Base-by-base conservation (phyloP, 1,140 invertebrate species). In the Drosophila miranda region DNA sequence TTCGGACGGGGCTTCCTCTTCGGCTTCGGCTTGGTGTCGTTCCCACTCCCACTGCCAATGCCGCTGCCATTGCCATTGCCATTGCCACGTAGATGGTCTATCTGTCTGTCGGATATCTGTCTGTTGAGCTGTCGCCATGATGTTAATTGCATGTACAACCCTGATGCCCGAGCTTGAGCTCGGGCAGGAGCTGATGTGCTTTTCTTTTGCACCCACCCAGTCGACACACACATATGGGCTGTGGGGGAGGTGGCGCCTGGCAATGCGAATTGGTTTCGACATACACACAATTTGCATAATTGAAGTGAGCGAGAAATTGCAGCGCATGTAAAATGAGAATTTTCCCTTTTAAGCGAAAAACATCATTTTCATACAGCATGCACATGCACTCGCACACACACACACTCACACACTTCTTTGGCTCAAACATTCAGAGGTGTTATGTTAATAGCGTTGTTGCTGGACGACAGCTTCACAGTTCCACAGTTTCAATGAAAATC, bases 281-380 rank as follows among this genome's bases (percentile, higher is more conserved):
- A 81, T 81, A 86, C 82, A 87, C 61, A 87, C 82, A 77, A 84
- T 84, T 84, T 84, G 74, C 81, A 84, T 84, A 84, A 84, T 84
- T 84, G 81, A 84, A 84, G 81, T 78, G 81, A 81, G 82, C 81
- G 82, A 75, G 82, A 81, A 87, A 84, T 81, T 84, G 81, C 81
- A 84, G 81, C 19, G 74, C 81, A 87, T 87, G 57, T 84, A 84
- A 77, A 84, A 84, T 81, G 78, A 77, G 77, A 81, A 70, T 81
- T 81, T 83, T 80, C 78, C 64, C 61, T 72, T 80, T 76, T 58
- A 75, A 74, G 68, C 60, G 63, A 74, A 69, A 72, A 86, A 74
- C 81, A 84, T 69, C 62, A 63, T 86, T 80, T 72, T 56, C 75
- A 58, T 58, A 71, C 52, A 46, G 49, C 48, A 54, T 13, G 42